These are phyloP conservation scores for Alligator sinensis DNA, from an alignment of 2,113 vertebrate genomes.

Conservation along the genomic window DNA sequence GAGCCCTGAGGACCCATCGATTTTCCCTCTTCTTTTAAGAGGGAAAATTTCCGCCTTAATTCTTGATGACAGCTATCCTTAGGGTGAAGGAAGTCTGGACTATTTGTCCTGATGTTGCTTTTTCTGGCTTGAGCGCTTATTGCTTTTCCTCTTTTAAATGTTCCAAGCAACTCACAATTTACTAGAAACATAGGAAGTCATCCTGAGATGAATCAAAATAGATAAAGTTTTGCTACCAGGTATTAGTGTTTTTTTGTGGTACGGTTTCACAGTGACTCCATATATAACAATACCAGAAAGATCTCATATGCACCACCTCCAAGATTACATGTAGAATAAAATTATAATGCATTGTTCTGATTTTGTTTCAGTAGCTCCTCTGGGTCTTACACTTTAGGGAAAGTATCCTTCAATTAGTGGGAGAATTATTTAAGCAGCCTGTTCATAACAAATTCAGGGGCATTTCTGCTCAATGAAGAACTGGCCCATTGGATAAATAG, in stretches of 20 bases:
- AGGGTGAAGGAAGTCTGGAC: background rate
- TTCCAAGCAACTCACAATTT: background rate
- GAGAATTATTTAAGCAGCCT: background rate
- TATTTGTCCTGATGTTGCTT: background rate
- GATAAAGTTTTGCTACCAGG: background rate
- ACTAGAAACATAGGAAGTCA: slow-evolving; percentile 11
- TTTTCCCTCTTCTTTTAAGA: background rate
- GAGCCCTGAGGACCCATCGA: background rate
- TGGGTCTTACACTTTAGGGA: background rate
- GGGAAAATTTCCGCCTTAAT: background rate
- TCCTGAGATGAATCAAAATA: background rate
- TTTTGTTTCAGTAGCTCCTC: background rate
- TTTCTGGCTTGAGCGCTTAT: background rate
- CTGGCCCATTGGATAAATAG: background rate
- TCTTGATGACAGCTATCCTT: background rate
- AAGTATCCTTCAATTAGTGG: background rate
- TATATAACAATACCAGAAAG: background rate
- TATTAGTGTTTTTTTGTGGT: background rate
- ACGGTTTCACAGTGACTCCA: background rate
- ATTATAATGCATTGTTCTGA: background rate
- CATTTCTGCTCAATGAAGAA: background rate
- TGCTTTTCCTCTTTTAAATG: background rate
- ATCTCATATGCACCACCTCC: background rate
- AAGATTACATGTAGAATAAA: fast-evolving
- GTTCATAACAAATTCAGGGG: background rate